Percentiles rank a stretch among this genome's conserved stretches.
phyloP scores from a whole-genome alignment of 2,113 vertebrate species.

The Microcebus griseorufus region DNA sequence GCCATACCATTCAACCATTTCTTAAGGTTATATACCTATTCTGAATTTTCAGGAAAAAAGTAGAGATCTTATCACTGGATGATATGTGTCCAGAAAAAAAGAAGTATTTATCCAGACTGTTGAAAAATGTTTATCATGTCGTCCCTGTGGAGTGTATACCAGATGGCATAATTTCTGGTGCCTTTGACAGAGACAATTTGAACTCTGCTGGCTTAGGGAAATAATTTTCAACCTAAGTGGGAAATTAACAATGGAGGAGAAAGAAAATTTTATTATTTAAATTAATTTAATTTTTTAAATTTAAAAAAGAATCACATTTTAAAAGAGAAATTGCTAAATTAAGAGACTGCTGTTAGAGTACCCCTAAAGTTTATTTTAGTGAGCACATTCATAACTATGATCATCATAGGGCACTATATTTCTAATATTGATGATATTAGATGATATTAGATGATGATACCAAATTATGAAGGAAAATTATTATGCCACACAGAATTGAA shows the following conservation, averaged over 20 bases:
- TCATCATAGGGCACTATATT: fast-evolving
- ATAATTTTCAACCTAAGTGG: constrained; percentile 22
- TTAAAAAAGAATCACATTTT: neutral
- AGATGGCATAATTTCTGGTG: neutral
- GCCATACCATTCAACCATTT: fast-evolving
- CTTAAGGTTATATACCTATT: neutral
- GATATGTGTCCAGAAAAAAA: neutral
- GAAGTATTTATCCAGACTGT: neutral
- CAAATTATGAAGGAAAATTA: neutral
- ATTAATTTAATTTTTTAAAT: neutral
- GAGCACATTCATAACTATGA: fast-evolving
- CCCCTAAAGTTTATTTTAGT: neutral
- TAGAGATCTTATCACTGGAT: neutral
- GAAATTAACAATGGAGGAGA: neutral
- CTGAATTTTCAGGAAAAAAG: neutral
- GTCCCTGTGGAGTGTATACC: neutral
- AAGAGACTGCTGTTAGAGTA: fast-evolving
- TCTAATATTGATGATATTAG: too few relatives aligned
- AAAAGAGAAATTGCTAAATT: neutral
- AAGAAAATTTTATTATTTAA: neutral
- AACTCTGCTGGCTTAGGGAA: neutral
- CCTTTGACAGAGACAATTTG: neutral
- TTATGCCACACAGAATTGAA: fast-evolving
- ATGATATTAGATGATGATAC: too few relatives aligned
- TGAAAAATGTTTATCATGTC: neutral